Conservation (phyloP, 2,797 vertebrate genomes). For the Lutjanus campechanus region DNA sequence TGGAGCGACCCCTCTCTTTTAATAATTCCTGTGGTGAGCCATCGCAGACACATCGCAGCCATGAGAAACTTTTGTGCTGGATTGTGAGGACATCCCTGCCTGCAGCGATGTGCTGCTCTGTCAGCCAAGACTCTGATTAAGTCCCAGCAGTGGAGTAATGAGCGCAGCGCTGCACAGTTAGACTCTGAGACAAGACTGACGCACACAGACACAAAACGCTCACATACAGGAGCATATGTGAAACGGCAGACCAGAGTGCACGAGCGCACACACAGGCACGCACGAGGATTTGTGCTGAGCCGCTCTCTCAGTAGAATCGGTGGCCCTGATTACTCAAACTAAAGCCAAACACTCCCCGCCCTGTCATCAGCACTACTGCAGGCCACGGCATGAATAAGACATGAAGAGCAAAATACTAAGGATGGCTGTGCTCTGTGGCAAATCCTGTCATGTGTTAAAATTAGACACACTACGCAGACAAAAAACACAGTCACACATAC, state of each 20-base stretch:
- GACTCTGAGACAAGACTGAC: constrained; percentile 40
- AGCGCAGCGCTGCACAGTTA: constrained; percentile 35
- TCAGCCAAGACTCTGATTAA: constrained; percentile 69
- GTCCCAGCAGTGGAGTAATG: constrained; percentile 57
- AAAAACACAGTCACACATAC: constrained; percentile 23
- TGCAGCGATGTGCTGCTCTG: constrained; percentile 35
- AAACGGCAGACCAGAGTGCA: constrained; percentile 12
- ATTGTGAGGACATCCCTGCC: constrained; percentile 65
- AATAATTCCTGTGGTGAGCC: constrained; percentile 22
- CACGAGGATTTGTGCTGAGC: constrained; percentile 63
- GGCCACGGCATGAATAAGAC: constrained; percentile 74
- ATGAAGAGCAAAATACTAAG: constrained; percentile 58
- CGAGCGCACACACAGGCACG: constrained; percentile 21
- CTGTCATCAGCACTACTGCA: constrained; percentile 65
- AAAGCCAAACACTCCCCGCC: constrained; percentile 64
- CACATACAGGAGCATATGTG: constrained; percentile 46
- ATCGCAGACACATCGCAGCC: constrained; percentile 31
- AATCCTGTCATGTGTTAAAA: constrained; percentile 69
- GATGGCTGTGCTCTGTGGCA: constrained; percentile 50
- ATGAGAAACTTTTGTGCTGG: constrained; percentile 46
- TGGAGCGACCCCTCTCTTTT: background rate
- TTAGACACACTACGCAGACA: constrained; percentile 54
- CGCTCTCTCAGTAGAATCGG: constrained; percentile 56
- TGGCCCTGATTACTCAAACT: constrained; percentile 64
- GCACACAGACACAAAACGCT: constrained; percentile 33